A percentile compares a stretch with the other conserved stretches of the same genome.
These are phyloP conservation scores for Agrotis segetum DNA, from an alignment of 2,888 invertebrate genomes.

Conservation along the genomic window DNA sequence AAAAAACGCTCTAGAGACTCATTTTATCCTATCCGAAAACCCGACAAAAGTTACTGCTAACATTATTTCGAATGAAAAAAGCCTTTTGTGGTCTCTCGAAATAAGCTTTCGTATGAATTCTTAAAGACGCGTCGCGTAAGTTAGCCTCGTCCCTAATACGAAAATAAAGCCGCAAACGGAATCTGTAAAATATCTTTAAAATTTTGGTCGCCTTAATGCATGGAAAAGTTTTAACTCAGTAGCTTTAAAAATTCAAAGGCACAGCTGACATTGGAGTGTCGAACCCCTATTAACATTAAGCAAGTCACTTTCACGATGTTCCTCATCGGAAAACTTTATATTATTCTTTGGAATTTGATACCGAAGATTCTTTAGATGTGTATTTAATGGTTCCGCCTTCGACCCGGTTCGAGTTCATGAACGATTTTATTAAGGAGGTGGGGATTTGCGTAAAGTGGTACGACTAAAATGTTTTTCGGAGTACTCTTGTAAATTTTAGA, in stretches of 20 bases:
- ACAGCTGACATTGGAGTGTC: conserved; percentile 81
- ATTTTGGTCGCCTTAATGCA: conserved; percentile 75
- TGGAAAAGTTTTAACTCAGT: conserved; percentile 80
- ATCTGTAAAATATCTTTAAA: conserved; percentile 43
- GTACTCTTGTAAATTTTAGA: conserved; percentile 14
- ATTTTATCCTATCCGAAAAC: conserved; percentile 44
- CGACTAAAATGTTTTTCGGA: conserved; percentile 30
- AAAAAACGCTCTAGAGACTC: conserved; percentile 17
- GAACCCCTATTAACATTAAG: conserved; percentile 80
- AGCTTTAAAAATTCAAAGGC: conserved; percentile 86
- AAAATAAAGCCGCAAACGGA: conserved; percentile 50
- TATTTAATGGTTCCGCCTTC: conserved; percentile 54
- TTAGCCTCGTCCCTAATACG: conserved; percentile 48
- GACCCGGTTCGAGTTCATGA: conserved; percentile 45
- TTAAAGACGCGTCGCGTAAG: conserved; percentile 46
- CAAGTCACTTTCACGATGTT: conserved; percentile 65
- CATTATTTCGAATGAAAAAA: conserved; percentile 50
- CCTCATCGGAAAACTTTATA: conserved; percentile 66
- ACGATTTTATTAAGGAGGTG: conserved; percentile 43
- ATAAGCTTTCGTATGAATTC: conserved; percentile 50
- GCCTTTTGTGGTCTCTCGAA: conserved; percentile 38
- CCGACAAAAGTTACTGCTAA: conserved; percentile 48
- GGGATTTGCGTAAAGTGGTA: conserved; percentile 37
- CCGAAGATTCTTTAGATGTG: conserved; percentile 65
- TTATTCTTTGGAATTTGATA: conserved; percentile 72